Percentiles rank a stretch among this genome's conserved stretches.
Evolutionary conservation across 2,797 vertebrate genomes (phyloP).

Genomic region (Miichthys miiuy): DNA sequence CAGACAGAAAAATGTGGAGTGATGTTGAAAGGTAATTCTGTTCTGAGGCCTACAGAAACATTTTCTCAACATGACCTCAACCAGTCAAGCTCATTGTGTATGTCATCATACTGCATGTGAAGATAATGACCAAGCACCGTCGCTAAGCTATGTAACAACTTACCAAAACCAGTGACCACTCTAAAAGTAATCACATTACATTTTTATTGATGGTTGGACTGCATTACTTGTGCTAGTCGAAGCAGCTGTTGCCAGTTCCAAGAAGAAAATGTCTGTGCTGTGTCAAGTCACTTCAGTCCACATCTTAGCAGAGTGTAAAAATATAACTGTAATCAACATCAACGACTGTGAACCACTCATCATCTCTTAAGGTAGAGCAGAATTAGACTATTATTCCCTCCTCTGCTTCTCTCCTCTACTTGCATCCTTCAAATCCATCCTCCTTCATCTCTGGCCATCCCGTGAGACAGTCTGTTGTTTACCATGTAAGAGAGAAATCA

Average conservation of each 20-base stretch:
- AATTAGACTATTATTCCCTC: constrained; percentile 46
- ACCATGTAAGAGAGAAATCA: constrained; percentile 93
- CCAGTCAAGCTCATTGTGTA: neutral
- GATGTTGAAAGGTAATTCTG: neutral
- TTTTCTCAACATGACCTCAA: neutral
- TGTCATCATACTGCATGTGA: neutral
- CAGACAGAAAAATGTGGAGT: neutral
- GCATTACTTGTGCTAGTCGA: neutral
- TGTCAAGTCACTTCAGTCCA: constrained; percentile 26
- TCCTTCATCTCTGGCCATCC: constrained; percentile 63
- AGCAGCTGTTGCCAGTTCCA: neutral
- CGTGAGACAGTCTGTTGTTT: constrained; percentile 90
- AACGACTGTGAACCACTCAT: constrained; percentile 31
- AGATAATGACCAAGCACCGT: neutral
- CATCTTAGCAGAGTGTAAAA: constrained; percentile 35
- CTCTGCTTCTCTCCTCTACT: constrained; percentile 36
- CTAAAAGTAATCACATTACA: constrained; percentile 26
- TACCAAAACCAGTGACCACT: constrained; percentile 19
- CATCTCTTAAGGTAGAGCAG: constrained; percentile 27
- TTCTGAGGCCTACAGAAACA: neutral
- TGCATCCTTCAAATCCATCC: constrained; percentile 57
- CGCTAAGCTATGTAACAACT: neutral
- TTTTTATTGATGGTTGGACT: constrained; percentile 1
- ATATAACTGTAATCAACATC: constrained; percentile 40
- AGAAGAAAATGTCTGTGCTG: constrained; percentile 21